phyloP scores from a whole-genome alignment of 2,797 vertebrate genomes.

The Paramormyrops hopkinsi region DNA sequence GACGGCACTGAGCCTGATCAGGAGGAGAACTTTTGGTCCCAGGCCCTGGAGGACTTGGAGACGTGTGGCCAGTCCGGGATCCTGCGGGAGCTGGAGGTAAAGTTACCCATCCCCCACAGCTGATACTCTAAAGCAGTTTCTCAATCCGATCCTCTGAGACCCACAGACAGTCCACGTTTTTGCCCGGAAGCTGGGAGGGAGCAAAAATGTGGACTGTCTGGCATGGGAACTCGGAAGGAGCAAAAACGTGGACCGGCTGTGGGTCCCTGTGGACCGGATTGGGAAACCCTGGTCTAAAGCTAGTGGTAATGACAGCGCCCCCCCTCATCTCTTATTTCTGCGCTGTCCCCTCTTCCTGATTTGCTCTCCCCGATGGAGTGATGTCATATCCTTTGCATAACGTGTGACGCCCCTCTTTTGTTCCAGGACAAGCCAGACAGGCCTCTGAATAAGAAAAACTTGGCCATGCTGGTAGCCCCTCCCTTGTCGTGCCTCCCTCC shows the following conservation, averaged over 20 bases:
- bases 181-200: not conserved
- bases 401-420: constrained; percentile 59
- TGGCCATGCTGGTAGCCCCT: constrained; percentile 84
- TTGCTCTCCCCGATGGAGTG: constrained; percentile 29
- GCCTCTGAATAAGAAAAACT: constrained; percentile 83
- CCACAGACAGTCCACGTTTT: not conserved
- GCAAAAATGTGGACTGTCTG: not conserved
- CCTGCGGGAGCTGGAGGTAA: constrained; percentile 92
- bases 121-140: not conserved
- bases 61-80: constrained; percentile 97
- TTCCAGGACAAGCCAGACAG: constrained; percentile 85
- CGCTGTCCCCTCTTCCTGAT: constrained; percentile 35
- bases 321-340: constrained; percentile 30
- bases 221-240: not conserved
- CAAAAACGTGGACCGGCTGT: not conserved
- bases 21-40: constrained; percentile 98
- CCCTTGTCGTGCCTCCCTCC: constrained; percentile 63
- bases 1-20: constrained; percentile 86
- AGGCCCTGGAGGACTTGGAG: constrained; percentile 94
- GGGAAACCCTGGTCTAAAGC: not conserved
- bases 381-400: constrained; percentile 34
- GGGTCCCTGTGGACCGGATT: not conserved
- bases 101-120: not conserved
- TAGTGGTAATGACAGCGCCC: not conserved
- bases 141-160: not conserved